Percentiles rank a stretch among this genome's conserved stretches.
Evolutionary conservation across 2,113 vertebrate species (phyloP).

Genomic region (Genyomyrus donnyi): DNA sequence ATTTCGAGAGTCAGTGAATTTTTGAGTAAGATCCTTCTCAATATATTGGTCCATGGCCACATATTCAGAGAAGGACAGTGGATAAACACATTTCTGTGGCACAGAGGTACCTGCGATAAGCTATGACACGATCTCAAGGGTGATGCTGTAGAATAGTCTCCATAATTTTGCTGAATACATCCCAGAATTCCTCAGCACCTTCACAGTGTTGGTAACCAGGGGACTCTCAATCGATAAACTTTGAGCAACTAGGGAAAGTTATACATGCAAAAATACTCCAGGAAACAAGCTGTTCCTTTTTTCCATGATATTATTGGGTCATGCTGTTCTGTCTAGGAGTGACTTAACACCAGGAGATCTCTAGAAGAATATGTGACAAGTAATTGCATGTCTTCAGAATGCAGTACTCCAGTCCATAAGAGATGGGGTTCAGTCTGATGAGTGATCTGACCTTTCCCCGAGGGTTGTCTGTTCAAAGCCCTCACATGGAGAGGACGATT

Average conservation of each 20-base stretch:
- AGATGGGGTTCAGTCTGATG: neutral
- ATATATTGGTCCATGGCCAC: neutral
- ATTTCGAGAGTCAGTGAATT: neutral
- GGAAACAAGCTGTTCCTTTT: neutral
- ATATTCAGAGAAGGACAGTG: neutral
- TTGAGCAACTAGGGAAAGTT: neutral
- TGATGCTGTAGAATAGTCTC: neutral
- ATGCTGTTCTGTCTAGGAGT: neutral
- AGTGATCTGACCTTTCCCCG: neutral
- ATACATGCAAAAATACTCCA: neutral
- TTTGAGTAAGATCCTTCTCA: neutral
- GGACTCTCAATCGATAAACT: neutral
- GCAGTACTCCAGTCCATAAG: neutral
- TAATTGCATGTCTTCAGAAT: neutral
- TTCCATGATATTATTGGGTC: neutral
- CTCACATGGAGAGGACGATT: neutral
- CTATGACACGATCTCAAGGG: neutral
- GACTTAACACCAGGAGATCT: neutral
- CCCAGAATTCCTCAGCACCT: neutral
- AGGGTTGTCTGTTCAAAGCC: neutral
- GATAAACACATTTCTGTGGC: neutral
- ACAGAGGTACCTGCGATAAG: neutral
- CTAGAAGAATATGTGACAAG: neutral
- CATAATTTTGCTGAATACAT: neutral
- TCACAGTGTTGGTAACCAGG: neutral